phyloP scores from a whole-genome alignment of 2,888 invertebrate species.

The Trichopoda pennipes region DNA sequence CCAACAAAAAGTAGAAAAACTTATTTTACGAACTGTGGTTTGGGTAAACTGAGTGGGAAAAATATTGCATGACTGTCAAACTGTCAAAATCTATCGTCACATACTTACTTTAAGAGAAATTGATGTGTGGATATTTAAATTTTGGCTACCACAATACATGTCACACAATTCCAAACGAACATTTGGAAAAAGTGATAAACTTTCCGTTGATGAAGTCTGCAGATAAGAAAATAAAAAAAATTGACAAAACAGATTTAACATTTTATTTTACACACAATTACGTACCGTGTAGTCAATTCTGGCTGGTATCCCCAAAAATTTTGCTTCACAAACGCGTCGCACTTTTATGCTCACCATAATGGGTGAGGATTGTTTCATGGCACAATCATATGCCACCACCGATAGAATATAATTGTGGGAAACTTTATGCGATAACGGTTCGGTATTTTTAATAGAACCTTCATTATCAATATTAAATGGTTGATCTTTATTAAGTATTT shows the following conservation, averaged over 20 bases:
- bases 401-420: constrained; percentile 98
- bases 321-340: constrained; percentile 88
- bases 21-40: too few relatives aligned
- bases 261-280: neutral
- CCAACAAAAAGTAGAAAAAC: too few relatives aligned
- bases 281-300: constrained; percentile 80
- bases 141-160: constrained; percentile 80
- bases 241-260: neutral
- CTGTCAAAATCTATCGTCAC: too few relatives aligned
- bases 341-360: constrained; percentile 98
- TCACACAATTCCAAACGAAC: constrained; percentile 80
- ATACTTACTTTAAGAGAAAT: constrained; percentile 78
- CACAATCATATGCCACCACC: constrained; percentile 98
- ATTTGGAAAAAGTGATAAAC: constrained; percentile 79
- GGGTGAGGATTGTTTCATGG: constrained; percentile 95
- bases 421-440: constrained; percentile 94
- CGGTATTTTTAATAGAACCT: constrained; percentile 96
- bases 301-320: constrained; percentile 86
- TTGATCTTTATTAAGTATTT: constrained; percentile 94
- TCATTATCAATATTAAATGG: constrained; percentile 96
- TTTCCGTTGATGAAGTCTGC: constrained; percentile 78
- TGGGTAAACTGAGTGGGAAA: too few relatives aligned
- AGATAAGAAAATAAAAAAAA: constrained; percentile 17
- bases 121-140: constrained; percentile 78
- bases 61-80: too few relatives aligned